Conservation (phyloP, 2,113 vertebrate genomes). For the Corynorhinus townsendii region DNA sequence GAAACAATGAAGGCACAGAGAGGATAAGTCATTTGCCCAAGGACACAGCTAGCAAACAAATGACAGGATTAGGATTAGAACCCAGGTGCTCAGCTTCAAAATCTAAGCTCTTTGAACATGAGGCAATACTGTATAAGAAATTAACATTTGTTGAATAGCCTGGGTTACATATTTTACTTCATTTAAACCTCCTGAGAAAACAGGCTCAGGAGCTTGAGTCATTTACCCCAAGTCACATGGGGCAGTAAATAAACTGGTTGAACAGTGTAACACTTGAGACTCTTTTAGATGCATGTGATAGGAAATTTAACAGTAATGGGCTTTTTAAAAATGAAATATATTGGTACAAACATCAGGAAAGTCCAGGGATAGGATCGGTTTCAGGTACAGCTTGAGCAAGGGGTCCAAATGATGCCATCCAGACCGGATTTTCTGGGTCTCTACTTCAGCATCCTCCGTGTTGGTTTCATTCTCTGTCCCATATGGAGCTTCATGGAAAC, state of each 20-base stretch:
- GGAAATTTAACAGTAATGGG: background rate
- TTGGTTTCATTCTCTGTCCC: background rate
- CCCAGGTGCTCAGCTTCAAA: background rate
- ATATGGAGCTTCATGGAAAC: background rate
- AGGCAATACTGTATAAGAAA: background rate
- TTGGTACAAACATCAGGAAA: background rate
- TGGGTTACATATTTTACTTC: background rate
- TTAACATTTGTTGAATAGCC: background rate
- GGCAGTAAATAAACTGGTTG: background rate
- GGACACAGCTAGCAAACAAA: background rate
- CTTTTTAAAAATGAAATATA: background rate
- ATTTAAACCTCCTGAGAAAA: background rate
- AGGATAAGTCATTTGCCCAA: background rate
- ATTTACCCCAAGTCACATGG: background rate
- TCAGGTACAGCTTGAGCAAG: background rate
- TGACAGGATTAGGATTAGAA: background rate
- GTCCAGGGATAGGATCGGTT: background rate
- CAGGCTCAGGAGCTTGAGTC: background rate
- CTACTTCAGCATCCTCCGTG: background rate
- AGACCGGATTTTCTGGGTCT: background rate
- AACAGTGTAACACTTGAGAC: background rate
- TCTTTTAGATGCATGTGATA: background rate
- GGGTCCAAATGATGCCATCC: background rate
- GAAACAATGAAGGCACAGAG: background rate
- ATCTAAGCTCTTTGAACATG: background rate